phyloP scores from a whole-genome alignment of 1,140 invertebrate genomes.

The Diorhabda elongata region DNA sequence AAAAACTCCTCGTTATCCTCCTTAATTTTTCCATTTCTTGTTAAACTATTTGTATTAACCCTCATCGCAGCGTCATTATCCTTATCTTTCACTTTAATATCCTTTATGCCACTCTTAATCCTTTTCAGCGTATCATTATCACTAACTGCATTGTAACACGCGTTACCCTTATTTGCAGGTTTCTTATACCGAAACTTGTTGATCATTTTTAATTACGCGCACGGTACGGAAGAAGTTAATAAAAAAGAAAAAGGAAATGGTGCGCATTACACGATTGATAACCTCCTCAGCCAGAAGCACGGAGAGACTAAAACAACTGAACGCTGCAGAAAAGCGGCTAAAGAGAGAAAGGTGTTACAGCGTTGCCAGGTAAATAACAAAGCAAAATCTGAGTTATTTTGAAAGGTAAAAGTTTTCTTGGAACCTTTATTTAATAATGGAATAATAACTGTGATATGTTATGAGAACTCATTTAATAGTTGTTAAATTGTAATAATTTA shows the following conservation, averaged over 20 bases:
- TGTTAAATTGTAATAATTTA: no score
- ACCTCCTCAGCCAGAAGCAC: constrained; percentile 13
- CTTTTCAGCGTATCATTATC: constrained; percentile 15
- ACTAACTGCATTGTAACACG: constrained; percentile 14
- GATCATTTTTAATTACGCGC: constrained; percentile 32
- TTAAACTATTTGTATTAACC: constrained; percentile 15
- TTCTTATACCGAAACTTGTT: constrained; percentile 42
- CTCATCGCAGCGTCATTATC: constrained; percentile 7
- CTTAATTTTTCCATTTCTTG: constrained; percentile 7
- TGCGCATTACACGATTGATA: constrained; percentile 13
- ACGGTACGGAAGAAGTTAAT: constrained; percentile 4
- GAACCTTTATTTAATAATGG: not conserved
- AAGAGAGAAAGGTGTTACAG: constrained; percentile 12
- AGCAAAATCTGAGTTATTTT: not conserved
- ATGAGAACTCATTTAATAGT: not conserved
- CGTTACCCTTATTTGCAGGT: constrained; percentile 23
- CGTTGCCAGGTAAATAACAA: constrained; percentile 3
- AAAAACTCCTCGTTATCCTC: constrained; percentile 21
- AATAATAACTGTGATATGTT: not conserved
- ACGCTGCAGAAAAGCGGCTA: constrained; percentile 25
- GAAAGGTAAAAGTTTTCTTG: not conserved
- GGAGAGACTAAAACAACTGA: constrained; percentile 20
- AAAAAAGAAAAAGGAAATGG: constrained; percentile 13
- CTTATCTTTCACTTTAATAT: constrained; percentile 3
- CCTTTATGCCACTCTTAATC: constrained; percentile 11